Evolutionary conservation across 2,888 invertebrate genomes (phyloP), one percentile per base, ranked within the genome.

Genomic region (Dynastes tityus): DNA sequence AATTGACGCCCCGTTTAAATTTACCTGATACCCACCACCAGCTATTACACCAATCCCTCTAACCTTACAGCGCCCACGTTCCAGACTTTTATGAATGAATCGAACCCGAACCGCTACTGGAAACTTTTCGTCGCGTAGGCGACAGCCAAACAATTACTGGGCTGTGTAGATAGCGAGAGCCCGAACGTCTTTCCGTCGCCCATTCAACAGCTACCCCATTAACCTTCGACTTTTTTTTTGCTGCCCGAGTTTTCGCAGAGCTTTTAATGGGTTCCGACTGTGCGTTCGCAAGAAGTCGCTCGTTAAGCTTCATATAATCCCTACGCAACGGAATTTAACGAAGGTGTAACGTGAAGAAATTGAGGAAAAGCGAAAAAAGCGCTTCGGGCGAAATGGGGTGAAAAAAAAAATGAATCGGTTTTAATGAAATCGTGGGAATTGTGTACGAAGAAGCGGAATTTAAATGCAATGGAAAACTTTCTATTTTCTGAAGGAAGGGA

Each of bases 321-420:
- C 22, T 55, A 55, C 55, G 55, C 55, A 55, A 22, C 22, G 55
- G 16, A 55, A 55, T 55, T n/a, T 55, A 22, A 53, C 53, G n/a
- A 13, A 5, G 16, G 53, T 13, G 16, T 2, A 51, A 13, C 16
- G 53, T 16, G 16, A 22, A 16, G 8, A 22, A 16, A 16, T 55
- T 2, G 55, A 55, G 8, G 6, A 55, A 55, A 55, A 16, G 16
- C 55, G n/a, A 55, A 22, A 22, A 45, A 45, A 45, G 9, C 11
- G 45, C 11, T 45, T 45, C 2, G 45, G 45, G 11, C 9, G 45
- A 45, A 45, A 45, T 45, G 16, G 55, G n/a, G 55, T 0, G 22
- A 3, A 22, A 55, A 53, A 53, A 51, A 53, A 53, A 53, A n/a
- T 13, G n/a, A 53, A n/a, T 53, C 53, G 53, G 53, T 2, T 53